Percentiles rank a stretch among this genome's conserved stretches.
phyloP scores from a whole-genome alignment of 2,113 vertebrate species.

The Phodopus roborovskii region DNA sequence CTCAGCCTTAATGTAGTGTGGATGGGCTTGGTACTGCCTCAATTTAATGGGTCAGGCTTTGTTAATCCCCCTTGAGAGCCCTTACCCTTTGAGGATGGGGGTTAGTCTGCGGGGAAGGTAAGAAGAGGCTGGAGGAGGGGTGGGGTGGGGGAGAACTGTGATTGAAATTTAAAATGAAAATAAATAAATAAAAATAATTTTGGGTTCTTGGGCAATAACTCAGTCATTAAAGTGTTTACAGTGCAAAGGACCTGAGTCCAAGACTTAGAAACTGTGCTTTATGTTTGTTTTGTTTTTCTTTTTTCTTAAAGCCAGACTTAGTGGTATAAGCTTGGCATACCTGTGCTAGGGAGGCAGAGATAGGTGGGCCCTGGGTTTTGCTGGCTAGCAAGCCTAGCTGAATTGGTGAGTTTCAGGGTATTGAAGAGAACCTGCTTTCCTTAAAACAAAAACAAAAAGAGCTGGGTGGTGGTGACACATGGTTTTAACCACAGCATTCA shows the following conservation, averaged over 20 bases:
- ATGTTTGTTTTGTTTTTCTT: background rate
- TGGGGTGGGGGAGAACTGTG: too few relatives aligned
- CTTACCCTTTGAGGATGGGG: too few relatives aligned
- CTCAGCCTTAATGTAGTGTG: too few relatives aligned
- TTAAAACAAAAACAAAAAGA: background rate
- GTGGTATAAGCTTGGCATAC: background rate
- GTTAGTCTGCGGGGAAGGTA: too few relatives aligned
- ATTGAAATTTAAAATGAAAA: too few relatives aligned
- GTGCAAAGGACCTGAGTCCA: background rate
- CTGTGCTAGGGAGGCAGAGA: too few relatives aligned
- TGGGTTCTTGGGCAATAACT: background rate
- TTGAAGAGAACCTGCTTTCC: background rate
- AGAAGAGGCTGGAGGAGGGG: too few relatives aligned
- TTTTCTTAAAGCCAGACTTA: background rate
- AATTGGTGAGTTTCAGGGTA: background rate
- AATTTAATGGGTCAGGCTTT: too few relatives aligned
- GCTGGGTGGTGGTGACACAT: background rate
- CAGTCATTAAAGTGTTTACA: background rate
- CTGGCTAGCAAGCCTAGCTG: background rate
- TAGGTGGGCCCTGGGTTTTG: background rate
- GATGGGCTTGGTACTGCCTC: too few relatives aligned
- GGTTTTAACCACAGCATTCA: background rate
- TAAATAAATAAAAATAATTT: background rate
- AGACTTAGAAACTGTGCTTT: background rate
- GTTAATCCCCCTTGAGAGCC: too few relatives aligned